Percentiles rank a stretch among this genome's conserved stretches.
Conservation (phyloP, 2,888 invertebrate genomes). For the Eupeodes luniger region DNA sequence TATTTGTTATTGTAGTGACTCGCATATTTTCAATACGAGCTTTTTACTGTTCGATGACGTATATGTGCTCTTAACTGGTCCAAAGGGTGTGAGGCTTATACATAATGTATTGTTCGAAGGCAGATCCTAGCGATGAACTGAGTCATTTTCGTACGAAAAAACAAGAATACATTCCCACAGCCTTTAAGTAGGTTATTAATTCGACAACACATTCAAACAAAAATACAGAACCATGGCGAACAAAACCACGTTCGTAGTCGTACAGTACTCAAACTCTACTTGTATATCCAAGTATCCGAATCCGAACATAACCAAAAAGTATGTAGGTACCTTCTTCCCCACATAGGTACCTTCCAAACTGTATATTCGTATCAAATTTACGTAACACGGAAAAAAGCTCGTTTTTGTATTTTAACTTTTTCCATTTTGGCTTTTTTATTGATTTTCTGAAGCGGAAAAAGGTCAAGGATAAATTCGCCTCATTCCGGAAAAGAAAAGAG, state of each 20-base stretch:
- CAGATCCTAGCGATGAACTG: conserved; percentile 16
- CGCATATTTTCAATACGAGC: not conserved
- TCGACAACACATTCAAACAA: conserved; percentile 4
- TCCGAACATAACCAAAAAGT: conserved; percentile 21
- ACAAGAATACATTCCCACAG: not conserved
- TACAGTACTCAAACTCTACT: not conserved
- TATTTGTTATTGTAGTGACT: not conserved
- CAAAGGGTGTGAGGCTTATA: not conserved
- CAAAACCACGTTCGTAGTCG: not conserved
- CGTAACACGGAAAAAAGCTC: conserved; percentile 74
- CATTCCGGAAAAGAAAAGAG: conserved; percentile 44
- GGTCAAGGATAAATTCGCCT: conserved; percentile 72
- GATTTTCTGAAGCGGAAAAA: conserved; percentile 71
- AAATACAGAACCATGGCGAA: conserved; percentile 23
- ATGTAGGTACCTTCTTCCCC: not conserved
- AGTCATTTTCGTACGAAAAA: conserved; percentile 20
- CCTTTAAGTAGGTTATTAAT: conserved; percentile 33
- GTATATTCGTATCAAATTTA: conserved; percentile 58
- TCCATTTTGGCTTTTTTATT: conserved; percentile 73
- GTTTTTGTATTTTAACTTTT: conserved; percentile 63
- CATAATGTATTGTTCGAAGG: not conserved
- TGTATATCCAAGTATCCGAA: conserved; percentile 1
- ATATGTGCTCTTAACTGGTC: not conserved
- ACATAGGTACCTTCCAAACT: not conserved
- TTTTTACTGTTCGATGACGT: conserved; percentile 12